Conservation (phyloP, 2,113 vertebrate genomes). For the Syngnathus floridae region DNA sequence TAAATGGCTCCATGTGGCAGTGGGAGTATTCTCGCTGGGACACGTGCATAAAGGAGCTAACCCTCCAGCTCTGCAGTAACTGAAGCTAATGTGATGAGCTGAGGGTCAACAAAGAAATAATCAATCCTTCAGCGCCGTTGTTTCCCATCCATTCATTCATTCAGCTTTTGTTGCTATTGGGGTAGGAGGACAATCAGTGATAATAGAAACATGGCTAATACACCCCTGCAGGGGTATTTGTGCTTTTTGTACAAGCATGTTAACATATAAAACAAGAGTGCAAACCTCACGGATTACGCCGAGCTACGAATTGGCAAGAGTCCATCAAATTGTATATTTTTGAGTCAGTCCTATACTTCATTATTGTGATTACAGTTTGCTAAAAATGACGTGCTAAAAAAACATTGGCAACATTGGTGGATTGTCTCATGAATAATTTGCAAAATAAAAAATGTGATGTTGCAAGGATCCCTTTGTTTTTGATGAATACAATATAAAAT, state of each 20-base stretch:
- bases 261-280: constrained; percentile 42
- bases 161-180: constrained; percentile 34
- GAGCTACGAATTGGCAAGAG: background rate
- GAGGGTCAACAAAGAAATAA: constrained; percentile 29
- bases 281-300: constrained; percentile 30
- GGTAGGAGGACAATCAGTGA: constrained; percentile 39
- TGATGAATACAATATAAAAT: background rate
- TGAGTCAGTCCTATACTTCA: no score
- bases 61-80: constrained; percentile 15
- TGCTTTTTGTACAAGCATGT: constrained; percentile 38
- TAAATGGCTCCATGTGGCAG: background rate
- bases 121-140: constrained; percentile 27
- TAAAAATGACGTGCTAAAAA: background rate
- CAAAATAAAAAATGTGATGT: background rate
- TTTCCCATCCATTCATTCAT: constrained; percentile 27
- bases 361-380: no score
- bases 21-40: background rate
- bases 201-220: constrained; percentile 51
- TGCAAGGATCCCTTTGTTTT: background rate
- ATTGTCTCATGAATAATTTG: background rate
- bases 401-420: no score
- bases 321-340: background rate
- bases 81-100: constrained; percentile 8
- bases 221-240: constrained; percentile 42
- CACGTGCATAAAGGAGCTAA: background rate